Evolutionary conservation across 2,113 vertebrate genomes (phyloP).

Genomic region (Neodon shergylaensis): DNA sequence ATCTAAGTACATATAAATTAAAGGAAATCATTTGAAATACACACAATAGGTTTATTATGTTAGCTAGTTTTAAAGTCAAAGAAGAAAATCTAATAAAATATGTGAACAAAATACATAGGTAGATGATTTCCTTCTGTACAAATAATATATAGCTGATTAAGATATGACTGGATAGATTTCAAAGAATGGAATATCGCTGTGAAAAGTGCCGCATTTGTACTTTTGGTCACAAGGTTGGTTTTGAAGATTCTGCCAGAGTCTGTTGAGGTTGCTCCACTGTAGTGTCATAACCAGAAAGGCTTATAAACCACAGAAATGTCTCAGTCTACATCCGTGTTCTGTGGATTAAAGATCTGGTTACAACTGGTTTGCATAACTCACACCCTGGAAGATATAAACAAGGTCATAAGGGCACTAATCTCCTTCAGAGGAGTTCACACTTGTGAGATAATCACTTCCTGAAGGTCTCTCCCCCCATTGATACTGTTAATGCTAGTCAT

Average conservation of each 20-base stretch:
- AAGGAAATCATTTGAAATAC: neutral
- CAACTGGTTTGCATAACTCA: too few relatives aligned
- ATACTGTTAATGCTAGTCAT: neutral
- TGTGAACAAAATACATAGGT: neutral
- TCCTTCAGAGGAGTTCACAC: too few relatives aligned
- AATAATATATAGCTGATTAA: neutral
- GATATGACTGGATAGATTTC: neutral
- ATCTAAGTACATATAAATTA: conserved; percentile 1
- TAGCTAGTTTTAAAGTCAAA: neutral
- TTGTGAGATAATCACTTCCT: neutral
- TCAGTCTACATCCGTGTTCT: neutral
- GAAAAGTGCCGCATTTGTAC: neutral
- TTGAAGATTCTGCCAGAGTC: neutral
- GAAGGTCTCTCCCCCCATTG: neutral
- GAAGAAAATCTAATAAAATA: neutral
- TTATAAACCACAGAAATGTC: neutral
- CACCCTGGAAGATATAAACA: neutral
- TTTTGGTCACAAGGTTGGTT: neutral
- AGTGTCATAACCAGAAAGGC: neutral
- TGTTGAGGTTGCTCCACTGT: neutral
- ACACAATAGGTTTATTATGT: neutral
- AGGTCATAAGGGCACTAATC: neutral
- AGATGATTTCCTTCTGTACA: neutral
- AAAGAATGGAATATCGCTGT: neutral
- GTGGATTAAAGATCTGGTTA: neutral